phyloP scores from a whole-genome alignment of 2,888 invertebrate species.

The Ormyrus nitidulus region DNA sequence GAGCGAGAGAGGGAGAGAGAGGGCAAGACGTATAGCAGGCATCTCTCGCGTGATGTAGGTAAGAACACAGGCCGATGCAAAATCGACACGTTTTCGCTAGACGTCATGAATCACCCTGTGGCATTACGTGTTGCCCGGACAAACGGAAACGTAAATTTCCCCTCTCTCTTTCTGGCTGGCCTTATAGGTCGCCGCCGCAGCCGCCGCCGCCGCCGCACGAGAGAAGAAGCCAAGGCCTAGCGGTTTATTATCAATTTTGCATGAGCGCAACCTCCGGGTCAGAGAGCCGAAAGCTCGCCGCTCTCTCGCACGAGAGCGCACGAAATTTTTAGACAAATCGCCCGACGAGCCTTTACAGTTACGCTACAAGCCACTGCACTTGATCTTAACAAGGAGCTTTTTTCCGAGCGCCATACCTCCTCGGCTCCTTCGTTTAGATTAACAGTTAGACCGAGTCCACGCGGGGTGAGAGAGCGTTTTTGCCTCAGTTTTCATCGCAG shows the following conservation, averaged over 20 bases:
- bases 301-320: background rate
- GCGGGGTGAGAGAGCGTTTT: constrained; percentile 5
- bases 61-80: constrained; percentile 59
- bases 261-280: constrained; percentile 47
- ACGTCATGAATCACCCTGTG: constrained; percentile 60
- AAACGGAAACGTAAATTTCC: constrained; percentile 62
- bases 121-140: constrained; percentile 58
- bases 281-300: constrained; percentile 9
- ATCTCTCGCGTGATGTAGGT: constrained; percentile 60
- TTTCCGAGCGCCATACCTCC: background rate
- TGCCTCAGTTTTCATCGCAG: background rate
- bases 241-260: constrained; percentile 61
- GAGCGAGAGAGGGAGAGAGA: constrained; percentile 4
- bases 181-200: constrained; percentile 43
- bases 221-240: constrained; percentile 20
- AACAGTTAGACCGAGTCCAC: constrained; percentile 27
- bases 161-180: constrained; percentile 8
- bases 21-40: background rate
- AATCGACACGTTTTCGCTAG: constrained; percentile 64
- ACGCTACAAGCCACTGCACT: constrained; percentile 28
- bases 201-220: background rate
- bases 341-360: constrained; percentile 35
- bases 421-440: constrained; percentile 13
- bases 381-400: constrained; percentile 48
- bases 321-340: constrained; percentile 40